Evolutionary conservation across 2,888 invertebrate genomes (phyloP).

Genomic region (Nezara viridula): DNA sequence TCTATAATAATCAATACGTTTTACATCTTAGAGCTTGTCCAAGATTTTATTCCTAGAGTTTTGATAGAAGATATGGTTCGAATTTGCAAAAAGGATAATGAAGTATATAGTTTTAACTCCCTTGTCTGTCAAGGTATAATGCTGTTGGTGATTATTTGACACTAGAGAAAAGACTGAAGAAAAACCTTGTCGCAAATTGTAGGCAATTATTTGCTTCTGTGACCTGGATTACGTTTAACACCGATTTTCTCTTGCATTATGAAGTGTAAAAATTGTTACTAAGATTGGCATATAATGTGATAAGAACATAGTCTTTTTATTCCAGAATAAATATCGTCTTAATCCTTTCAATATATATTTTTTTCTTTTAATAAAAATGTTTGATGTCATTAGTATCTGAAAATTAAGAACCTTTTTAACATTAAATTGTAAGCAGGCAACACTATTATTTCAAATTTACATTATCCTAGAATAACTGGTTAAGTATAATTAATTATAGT

Average conservation of each 20-base stretch:
- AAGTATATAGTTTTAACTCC: background rate
- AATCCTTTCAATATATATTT: background rate
- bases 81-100: background rate
- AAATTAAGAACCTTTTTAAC: background rate
- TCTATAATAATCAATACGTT: no score
- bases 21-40: no score
- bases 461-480: no score
- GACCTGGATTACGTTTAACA: conserved; percentile 30
- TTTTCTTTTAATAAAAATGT: background rate
- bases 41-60: no score
- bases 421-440: background rate
- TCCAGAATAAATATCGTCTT: background rate
- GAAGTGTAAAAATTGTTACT: conserved; percentile 27
- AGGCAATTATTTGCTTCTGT: conserved; percentile 38
- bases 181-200: conserved; percentile 23
- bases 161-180: background rate
- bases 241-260: conserved; percentile 6
- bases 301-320: background rate
- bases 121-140: background rate
- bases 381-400: background rate
- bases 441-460: background rate
- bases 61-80: no score
- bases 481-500: no score
- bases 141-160: background rate
- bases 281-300: conserved; percentile 25